Base-by-base conservation (phyloP, 2,888 invertebrate species). In the Troilus luridus region DNA sequence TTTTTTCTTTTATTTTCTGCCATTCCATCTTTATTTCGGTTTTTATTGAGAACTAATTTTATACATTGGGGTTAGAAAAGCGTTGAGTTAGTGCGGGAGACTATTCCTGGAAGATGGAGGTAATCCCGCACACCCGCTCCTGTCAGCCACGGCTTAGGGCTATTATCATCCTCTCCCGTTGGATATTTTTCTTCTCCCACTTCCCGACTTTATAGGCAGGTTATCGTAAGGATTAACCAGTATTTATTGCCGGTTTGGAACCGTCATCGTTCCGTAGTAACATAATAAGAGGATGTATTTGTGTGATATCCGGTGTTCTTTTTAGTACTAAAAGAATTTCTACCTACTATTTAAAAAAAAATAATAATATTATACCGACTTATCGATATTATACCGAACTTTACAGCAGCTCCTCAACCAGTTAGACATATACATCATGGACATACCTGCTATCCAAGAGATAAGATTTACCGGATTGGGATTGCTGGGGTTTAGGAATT, bases 1-100 rank as follows among this genome's bases (percentile, higher is more conserved):
- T 77, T 77, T 77, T 77, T 72, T 12, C 14, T 27, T 67, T 67
- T 67, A 12, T 24, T 67, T 77, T 8, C 72, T 77, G 27, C 9
- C 72, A 17, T 41, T 41, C 17, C 41, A 41, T 77, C 41, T 77
- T 77, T 77, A 77, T 77, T 77, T 77, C 72, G 7, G 72, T 77
- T 77, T 77, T 77, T 77, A 77, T 77, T 41, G 72, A 77, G 72
- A 27, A 77, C 72, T 77, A 77, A 77, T 77, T 41, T 77, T 77
- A 77, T 41, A 27, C 72, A 17, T 0, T 0, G 72, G 24, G 19
- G 72, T 41, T 41, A 77, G 72, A 77, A 19, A 17, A 17, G 72
- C 11, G 72, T 41, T 77, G 72, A 77, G 72, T 77, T 77, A 77
- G 72, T 41, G 72, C 0, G 8, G 1, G 27, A 7, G 27, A 77